These are phyloP conservation scores for Drosophila willistoni DNA, from an alignment of 1,140 invertebrate genomes.

Conservation along the genomic window DNA sequence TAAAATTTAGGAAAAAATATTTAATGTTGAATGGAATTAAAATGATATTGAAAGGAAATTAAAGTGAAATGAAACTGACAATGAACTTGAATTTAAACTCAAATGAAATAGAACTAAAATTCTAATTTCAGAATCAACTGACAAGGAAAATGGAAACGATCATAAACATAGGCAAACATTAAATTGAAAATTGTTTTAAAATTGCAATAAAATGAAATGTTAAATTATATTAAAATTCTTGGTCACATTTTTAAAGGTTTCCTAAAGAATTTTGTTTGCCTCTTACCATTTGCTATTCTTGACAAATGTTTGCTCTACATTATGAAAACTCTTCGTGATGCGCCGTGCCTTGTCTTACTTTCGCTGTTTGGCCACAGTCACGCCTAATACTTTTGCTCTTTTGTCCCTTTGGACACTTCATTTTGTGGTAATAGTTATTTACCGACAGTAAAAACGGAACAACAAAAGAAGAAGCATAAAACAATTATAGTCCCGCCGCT, in stretches of 20 bases:
- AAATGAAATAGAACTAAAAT: not conserved
- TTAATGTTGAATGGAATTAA: too few relatives aligned
- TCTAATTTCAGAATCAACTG: too few relatives aligned
- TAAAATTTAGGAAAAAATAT: too few relatives aligned
- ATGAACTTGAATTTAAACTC: not conserved
- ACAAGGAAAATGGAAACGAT: not conserved
- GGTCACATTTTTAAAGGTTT: not conserved
- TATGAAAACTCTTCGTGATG: conserved; percentile 12
- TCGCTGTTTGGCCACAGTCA: conserved; percentile 18
- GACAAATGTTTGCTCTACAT: conserved; percentile 14
- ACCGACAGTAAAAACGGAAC: conserved; percentile 60
- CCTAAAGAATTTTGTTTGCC: not conserved
- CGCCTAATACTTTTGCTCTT: conserved; percentile 31
- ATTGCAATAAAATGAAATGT: not conserved
- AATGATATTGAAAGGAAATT: not conserved
- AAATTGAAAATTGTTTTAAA: too few relatives aligned
- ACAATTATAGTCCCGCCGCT: conserved; percentile 78
- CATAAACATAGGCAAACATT: too few relatives aligned
- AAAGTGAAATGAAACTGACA: not conserved
- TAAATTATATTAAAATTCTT: not conserved
- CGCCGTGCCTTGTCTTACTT: conserved; percentile 1
- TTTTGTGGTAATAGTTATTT: conserved; percentile 69
- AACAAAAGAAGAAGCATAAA: conserved; percentile 63
- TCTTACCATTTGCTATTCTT: not conserved
- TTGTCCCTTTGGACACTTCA: conserved; percentile 60